Percentiles rank a stretch among this genome's conserved stretches.
phyloP scores from a whole-genome alignment of 1,140 invertebrate genomes.

The Leptonema lineaticorne region DNA sequence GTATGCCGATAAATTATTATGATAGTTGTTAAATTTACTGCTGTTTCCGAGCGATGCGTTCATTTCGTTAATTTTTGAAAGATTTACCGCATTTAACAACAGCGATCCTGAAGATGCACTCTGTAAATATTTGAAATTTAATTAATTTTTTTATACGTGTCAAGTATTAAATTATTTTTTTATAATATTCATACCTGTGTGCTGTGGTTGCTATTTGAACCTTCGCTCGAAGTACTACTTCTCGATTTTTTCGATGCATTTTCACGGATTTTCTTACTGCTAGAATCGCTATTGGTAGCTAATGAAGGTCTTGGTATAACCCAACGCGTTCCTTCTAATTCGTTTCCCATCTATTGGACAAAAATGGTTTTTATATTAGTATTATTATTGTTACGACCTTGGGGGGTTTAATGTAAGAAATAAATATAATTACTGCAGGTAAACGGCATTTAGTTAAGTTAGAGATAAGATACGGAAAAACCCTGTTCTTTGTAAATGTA shows the following conservation, averaged over 20 bases:
- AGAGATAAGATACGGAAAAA: no score
- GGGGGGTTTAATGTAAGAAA: no score
- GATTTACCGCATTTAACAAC: constrained; percentile 73
- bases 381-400: no score
- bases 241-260: constrained; percentile 47
- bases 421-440: no score
- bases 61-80: constrained; percentile 64
- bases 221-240: constrained; percentile 72
- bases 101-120: constrained; percentile 76
- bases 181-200: constrained; percentile 65
- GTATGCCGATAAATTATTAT: constrained; percentile 43
- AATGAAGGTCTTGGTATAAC: constrained; percentile 77
- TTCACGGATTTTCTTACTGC: constrained; percentile 45
- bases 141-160: neutral
- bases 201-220: constrained; percentile 73
- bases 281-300: constrained; percentile 51
- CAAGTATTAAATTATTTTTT: neutral
- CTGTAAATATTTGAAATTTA: no score
- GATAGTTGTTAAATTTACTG: constrained; percentile 46
- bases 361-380: no score
- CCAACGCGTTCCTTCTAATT: constrained; percentile 54
- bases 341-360: constrained; percentile 34
- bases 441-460: no score
- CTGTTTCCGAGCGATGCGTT: constrained; percentile 42
- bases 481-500: no score